Percentiles rank a stretch among this genome's conserved stretches.
Conservation (phyloP, 2,113 vertebrate species). For the Cottus gobio region DNA sequence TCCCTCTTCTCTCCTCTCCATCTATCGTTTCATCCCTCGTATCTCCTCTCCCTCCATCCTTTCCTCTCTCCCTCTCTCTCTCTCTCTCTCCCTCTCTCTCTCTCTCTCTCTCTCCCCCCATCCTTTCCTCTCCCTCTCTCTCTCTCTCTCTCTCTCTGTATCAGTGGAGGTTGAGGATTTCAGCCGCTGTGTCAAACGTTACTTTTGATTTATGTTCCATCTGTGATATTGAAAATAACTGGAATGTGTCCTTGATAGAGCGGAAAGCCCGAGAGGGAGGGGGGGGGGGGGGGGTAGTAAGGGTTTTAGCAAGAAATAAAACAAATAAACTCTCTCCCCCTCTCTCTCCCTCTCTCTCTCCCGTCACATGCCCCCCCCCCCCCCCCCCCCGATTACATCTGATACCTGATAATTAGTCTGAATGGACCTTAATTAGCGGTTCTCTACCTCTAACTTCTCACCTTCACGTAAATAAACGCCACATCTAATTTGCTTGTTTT, state of each 20-base stretch:
- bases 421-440: constrained; percentile 77
- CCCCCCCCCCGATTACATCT: too few relatives aligned
- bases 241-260: constrained; percentile 75
- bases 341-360: constrained; percentile 51
- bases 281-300: neutral
- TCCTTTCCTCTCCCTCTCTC: neutral
- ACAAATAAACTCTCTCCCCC: constrained; percentile 6
- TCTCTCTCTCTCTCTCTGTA: neutral
- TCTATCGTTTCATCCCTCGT: too few relatives aligned
- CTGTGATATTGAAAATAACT: constrained; percentile 77
- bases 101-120: neutral
- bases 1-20: too few relatives aligned
- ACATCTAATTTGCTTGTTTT: constrained; percentile 76
- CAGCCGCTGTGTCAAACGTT: constrained; percentile 46
- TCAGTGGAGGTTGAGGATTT: constrained; percentile 21
- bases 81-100: neutral
- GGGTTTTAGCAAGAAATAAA: neutral
- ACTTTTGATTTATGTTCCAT: constrained; percentile 77
- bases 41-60: neutral
- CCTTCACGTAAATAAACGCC: constrained; percentile 75
- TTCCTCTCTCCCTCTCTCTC: neutral
- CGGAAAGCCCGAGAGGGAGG: constrained; percentile 3
- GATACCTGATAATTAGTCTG: constrained; percentile 72
- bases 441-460: constrained; percentile 72
- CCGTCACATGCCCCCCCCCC: too few relatives aligned